Evolutionary conservation across 2,888 invertebrate genomes (phyloP).

Genomic region (Papilio protenor): DNA sequence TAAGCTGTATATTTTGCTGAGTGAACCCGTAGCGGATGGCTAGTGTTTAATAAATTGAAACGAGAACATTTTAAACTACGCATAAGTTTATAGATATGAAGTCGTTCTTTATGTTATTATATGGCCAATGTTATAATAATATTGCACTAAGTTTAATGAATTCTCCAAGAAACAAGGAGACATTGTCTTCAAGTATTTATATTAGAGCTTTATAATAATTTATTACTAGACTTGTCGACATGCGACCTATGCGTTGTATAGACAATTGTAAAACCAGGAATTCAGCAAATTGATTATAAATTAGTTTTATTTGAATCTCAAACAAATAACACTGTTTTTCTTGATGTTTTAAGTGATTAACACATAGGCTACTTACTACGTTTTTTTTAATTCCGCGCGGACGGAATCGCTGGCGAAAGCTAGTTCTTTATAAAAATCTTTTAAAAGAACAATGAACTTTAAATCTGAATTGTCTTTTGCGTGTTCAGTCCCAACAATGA

Average conservation of each 20-base stretch:
- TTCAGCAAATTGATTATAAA: too few species aligned
- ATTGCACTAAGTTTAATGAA: constrained; percentile 11
- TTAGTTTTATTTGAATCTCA: too few species aligned
- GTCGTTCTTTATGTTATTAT: constrained; percentile 9
- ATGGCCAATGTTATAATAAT: constrained; percentile 7
- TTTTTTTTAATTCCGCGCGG: too few species aligned
- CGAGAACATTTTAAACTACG: constrained; percentile 27
- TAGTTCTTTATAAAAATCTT: too few species aligned
- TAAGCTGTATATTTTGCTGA: background rate
- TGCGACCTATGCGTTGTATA: background rate
- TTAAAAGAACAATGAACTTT: constrained; percentile 4
- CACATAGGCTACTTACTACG: too few species aligned
- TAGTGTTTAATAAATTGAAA: constrained; percentile 47
- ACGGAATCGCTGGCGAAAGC: too few species aligned
- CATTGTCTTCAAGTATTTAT: constrained; percentile 15
- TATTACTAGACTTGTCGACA: background rate
- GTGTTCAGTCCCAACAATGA: constrained; percentile 10
- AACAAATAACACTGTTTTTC: too few species aligned
- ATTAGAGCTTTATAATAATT: constrained; percentile 9
- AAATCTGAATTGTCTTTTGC: background rate
- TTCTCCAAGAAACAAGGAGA: constrained; percentile 3
- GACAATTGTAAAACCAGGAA: background rate
- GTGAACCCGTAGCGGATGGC: too few species aligned
- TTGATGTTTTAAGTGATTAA: too few species aligned
- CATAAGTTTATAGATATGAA: constrained; percentile 9